Conservation (phyloP, 2,113 vertebrate species). For the Emydura subglobosa region DNA sequence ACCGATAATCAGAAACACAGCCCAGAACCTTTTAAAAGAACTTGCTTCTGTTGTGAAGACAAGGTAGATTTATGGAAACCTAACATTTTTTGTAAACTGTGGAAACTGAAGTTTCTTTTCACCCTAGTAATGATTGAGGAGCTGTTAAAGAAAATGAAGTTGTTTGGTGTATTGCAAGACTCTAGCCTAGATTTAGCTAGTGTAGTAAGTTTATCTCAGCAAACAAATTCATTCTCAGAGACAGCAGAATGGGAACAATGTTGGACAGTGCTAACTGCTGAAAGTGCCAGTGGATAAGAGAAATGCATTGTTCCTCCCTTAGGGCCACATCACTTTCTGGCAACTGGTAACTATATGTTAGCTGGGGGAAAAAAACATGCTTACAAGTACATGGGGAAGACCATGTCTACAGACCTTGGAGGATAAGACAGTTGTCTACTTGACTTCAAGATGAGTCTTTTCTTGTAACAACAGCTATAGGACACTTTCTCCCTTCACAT, state of each 20-base stretch:
- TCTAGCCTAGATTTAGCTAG: neutral
- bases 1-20: constrained; percentile 38
- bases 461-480: neutral
- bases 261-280: neutral
- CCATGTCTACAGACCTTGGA: neutral
- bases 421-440: neutral
- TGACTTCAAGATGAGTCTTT: neutral
- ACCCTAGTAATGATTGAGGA: constrained; percentile 35
- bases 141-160: neutral
- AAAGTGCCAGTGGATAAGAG: accelerated
- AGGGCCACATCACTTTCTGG: neutral
- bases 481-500: neutral
- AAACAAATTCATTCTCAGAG: neutral
- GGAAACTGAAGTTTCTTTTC: neutral
- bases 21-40: constrained; percentile 19
- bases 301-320: neutral
- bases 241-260: neutral
- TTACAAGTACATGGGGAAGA: neutral
- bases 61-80: constrained; percentile 45
- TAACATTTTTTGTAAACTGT: constrained; percentile 22
- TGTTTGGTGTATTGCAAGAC: constrained; percentile 29
- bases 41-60: constrained; percentile 34
- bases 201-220: neutral
- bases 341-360: neutral
- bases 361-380: neutral